These are phyloP conservation scores for Danio albolineatus DNA, from an alignment of 2,797 vertebrate species.

Conservation along the genomic window DNA sequence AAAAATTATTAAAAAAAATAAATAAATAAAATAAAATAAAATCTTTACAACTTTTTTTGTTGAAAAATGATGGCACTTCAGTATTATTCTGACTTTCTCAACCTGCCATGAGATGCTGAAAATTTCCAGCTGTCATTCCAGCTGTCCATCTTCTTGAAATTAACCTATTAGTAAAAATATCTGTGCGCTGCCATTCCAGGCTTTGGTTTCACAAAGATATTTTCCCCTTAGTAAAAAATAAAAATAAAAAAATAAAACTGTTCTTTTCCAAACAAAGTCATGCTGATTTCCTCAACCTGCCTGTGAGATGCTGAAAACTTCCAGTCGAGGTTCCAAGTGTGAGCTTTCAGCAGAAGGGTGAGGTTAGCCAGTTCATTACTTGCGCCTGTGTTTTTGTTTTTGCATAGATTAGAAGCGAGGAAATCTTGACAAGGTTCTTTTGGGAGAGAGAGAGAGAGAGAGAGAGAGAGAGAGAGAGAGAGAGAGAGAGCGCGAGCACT, in stretches of 20 bases:
- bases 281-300: background rate
- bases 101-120: background rate
- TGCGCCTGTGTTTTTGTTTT: constrained; percentile 13
- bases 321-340: background rate
- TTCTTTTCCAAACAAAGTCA: too few relatives aligned
- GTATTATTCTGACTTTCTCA: background rate
- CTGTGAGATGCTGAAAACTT: background rate
- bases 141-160: background rate
- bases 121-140: background rate
- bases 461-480: background rate
- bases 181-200: background rate
- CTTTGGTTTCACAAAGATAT: too few relatives aligned
- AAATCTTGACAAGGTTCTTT: constrained; percentile 44
- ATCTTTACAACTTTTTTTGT: background rate
- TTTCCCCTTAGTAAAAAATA: too few relatives aligned
- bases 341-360: constrained; percentile 4
- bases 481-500: background rate
- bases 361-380: constrained; percentile 40
- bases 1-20: too few relatives aligned
- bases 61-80: background rate
- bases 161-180: background rate
- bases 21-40: too few relatives aligned
- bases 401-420: constrained; percentile 33
- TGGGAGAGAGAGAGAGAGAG: background rate
- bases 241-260: too few relatives aligned